Conservation (phyloP, 2,797 vertebrate species). For the Chaetodon trifasciatus region DNA sequence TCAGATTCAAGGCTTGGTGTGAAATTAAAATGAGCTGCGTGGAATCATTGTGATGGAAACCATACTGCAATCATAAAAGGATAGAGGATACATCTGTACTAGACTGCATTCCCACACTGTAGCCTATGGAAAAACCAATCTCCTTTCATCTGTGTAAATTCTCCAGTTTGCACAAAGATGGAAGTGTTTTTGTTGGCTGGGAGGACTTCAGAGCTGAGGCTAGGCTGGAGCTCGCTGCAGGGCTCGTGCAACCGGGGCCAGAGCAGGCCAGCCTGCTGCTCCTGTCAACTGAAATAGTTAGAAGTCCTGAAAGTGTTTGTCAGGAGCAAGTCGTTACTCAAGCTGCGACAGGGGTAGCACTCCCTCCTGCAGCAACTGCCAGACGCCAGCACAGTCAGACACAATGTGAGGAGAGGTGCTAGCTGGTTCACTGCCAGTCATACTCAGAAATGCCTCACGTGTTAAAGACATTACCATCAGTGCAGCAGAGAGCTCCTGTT, state of each 20-base stretch:
- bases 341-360: slow-evolving; percentile 34
- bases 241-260: slow-evolving; percentile 34
- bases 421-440: slow-evolving; percentile 61
- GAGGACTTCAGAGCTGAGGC: slow-evolving; percentile 40
- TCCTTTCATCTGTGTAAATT: slow-evolving; percentile 66
- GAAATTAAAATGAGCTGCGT: slow-evolving; percentile 55
- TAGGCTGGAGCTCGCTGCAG: slow-evolving; percentile 23
- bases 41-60: slow-evolving; percentile 40
- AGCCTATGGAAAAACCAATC: slow-evolving; percentile 57
- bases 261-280: slow-evolving; percentile 48
- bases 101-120: slow-evolving; percentile 59
- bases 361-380: slow-evolving; percentile 45
- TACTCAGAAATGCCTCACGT: slow-evolving; percentile 62
- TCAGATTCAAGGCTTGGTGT: slow-evolving; percentile 40
- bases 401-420: slow-evolving; percentile 70
- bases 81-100: slow-evolving; percentile 45
- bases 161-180: slow-evolving; percentile 58
- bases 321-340: slow-evolving; percentile 59
- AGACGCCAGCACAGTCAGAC: slow-evolving; percentile 59
- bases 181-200: slow-evolving; percentile 78
- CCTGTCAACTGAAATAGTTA: slow-evolving; percentile 55
- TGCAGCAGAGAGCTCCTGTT: slow-evolving; percentile 44
- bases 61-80: slow-evolving; percentile 43
- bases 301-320: slow-evolving; percentile 70
- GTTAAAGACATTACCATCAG: slow-evolving; percentile 75